A percentile compares a stretch with the other conserved stretches of the same genome.
phyloP scores from a whole-genome alignment of 2,113 vertebrate genomes.

The Collichthys lucidus region DNA sequence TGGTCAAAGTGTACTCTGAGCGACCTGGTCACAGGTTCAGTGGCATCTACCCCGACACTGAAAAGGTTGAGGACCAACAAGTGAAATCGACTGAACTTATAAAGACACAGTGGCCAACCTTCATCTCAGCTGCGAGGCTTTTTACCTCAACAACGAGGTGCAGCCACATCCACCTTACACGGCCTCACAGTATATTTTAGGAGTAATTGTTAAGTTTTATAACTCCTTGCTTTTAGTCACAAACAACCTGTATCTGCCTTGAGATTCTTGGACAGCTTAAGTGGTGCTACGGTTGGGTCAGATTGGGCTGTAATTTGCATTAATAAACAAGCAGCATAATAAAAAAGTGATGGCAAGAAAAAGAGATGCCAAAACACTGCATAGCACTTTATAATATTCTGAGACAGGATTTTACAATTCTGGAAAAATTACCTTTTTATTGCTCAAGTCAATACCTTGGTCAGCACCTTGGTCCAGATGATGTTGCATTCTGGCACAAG shows the following conservation, averaged over 20 bases:
- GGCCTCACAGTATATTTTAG: not conserved
- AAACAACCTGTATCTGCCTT: not conserved
- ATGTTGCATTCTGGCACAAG: no score
- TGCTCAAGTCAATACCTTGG: no score
- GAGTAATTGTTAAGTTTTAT: not conserved
- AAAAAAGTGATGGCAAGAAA: not conserved
- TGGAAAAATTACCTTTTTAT: no score
- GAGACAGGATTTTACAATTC: no score
- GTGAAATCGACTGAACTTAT: not conserved
- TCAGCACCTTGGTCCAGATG: no score
- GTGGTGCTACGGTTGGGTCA: accelerated
- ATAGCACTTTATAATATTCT: no score
- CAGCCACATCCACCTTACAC: not conserved
- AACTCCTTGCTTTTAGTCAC: not conserved
- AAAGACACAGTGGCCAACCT: slow-evolving; percentile 3
- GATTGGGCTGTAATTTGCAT: not conserved
- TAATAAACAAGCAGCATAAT: not conserved
- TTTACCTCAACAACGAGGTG: not conserved
- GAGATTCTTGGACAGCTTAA: not conserved
- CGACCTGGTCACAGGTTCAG: slow-evolving; percentile 33
- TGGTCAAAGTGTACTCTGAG: slow-evolving; percentile 18
- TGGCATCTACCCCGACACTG: not conserved
- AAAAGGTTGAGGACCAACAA: slow-evolving; percentile 44
- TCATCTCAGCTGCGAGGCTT: not conserved
- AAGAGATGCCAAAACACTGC: no score